A percentile compares a stretch with the other conserved stretches of the same genome.
Evolutionary conservation across 2,888 invertebrate genomes (phyloP).

Genomic region (Cantharis nigra): DNA sequence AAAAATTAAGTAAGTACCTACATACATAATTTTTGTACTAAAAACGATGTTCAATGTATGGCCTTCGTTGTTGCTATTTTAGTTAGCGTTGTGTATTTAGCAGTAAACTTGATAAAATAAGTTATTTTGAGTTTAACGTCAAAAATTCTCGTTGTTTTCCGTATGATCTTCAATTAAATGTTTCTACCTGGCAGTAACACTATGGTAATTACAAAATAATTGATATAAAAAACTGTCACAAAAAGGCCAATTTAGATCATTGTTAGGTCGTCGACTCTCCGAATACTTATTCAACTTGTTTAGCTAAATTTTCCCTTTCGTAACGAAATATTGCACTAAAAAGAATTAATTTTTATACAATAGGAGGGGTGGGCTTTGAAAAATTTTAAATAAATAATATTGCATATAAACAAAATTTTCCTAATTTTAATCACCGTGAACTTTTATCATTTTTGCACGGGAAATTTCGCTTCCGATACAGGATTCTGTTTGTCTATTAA

Average conservation of each 20-base stretch:
- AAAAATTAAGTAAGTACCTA: not conserved
- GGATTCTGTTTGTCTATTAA: not conserved
- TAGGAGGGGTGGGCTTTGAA: not conserved
- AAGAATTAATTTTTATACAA: not conserved
- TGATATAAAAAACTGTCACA: conserved; percentile 9
- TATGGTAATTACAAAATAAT: conserved; percentile 16
- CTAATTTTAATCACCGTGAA: not conserved
- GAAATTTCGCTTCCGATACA: not conserved
- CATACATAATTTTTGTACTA: not conserved
- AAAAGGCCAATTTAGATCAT: not conserved
- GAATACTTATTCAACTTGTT: not conserved
- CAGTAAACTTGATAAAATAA: not conserved
- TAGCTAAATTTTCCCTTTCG: not conserved
- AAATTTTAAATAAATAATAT: not conserved
- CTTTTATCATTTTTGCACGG: not conserved
- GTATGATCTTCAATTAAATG: conserved; percentile 8
- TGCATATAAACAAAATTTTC: not conserved
- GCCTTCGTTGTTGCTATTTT: conserved; percentile 7
- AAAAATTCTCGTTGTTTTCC: not conserved
- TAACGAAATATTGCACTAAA: conserved; percentile 1
- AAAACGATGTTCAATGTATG: not conserved
- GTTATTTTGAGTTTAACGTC: conserved; percentile 7
- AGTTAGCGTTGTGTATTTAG: not conserved
- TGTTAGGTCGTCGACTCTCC: not conserved
- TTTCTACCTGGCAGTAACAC: conserved; percentile 16